Evolutionary conservation across 2,888 invertebrate genomes (phyloP), one percentile per base, ranked within the genome.

Genomic region (Leucophenga montana): DNA sequence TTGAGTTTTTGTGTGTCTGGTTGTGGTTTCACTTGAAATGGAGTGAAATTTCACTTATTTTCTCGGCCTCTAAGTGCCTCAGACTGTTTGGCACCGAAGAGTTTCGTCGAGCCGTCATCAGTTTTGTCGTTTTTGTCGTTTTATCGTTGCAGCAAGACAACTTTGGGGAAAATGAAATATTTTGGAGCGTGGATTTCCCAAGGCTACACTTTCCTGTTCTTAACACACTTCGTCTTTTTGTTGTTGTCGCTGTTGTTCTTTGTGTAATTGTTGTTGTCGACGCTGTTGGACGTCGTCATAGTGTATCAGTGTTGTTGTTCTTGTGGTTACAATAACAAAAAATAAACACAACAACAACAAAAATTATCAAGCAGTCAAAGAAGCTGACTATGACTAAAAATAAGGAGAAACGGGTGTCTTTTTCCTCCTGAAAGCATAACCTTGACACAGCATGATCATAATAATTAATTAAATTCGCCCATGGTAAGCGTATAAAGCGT

Each of bases 391-490:
- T 57, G 14, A 22, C 22, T 57, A 27, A n/a, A n/a, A 57, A 57
- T 27, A 3, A 56, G n/a, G 57, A 46, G 11, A 50, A 65, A 16
- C 50, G 53, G 9, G 11, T 8, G 39, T 39, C 11, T 3, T 8
- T 39, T 11, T 3, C 39, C 11, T 39, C 31, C 31, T 14, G 13
- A 31, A 66, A 14, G 53, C 31, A 31, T 8, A 64, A 64, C 22
- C 20, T 46, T 64, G 46, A 62, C 31, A 48, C 16, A 67, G n/a
- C 67, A 67, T 59, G 39, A 67, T 59, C 31, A 53, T 66, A 48
- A 67, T 67, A 67, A 70, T 67, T 70, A 70, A 67, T 67, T 56
- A 67, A 67, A 67, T 67, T 70, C 56, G 67, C 70, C 48, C 27
- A 16, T 53, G 67, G 70, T 64, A 67, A 27, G 27, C 27, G 27